These are phyloP conservation scores for Papilio protenor DNA, from an alignment of 2,888 invertebrate species.

Conservation along the genomic window DNA sequence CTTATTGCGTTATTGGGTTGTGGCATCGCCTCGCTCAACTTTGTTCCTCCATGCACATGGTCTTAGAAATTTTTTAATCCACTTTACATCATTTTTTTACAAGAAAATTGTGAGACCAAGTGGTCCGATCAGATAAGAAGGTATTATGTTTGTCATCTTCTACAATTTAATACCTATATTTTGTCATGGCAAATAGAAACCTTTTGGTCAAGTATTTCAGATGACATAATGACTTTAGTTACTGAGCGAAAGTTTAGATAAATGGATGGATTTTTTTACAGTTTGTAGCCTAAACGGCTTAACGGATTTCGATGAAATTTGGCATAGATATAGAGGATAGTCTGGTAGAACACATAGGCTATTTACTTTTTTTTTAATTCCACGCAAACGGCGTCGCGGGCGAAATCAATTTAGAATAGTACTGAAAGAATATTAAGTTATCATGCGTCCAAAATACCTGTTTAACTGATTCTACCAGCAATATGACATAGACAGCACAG, in stretches of 20 bases:
- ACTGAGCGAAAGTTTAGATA: not conserved
- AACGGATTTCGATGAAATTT: no score
- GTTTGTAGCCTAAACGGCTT: no score
- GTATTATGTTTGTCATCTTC: not conserved
- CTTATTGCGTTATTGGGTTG: no score
- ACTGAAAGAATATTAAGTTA: conserved; percentile 30
- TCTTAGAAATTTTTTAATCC: not conserved
- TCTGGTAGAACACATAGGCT: no score
- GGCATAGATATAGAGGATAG: no score
- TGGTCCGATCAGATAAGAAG: not conserved
- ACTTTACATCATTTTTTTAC: not conserved
- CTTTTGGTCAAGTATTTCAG: conserved; percentile 11
- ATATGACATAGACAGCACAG: conserved; percentile 90
- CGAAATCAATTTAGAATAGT: conserved; percentile 27
- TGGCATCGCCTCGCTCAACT: no score
- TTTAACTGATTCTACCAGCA: conserved; percentile 87
- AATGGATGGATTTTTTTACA: no score
- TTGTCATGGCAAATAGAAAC: not conserved
- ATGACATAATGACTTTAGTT: not conserved
- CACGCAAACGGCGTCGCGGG: no score
- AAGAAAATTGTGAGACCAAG: not conserved
- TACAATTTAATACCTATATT: not conserved
- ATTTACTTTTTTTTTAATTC: no score
- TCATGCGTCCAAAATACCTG: conserved; percentile 81
- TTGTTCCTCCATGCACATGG: no score